A percentile compares a stretch with the other conserved stretches of the same genome.
These are phyloP conservation scores for Indri indri DNA, from an alignment of 2,113 vertebrate genomes.

Conservation along the genomic window DNA sequence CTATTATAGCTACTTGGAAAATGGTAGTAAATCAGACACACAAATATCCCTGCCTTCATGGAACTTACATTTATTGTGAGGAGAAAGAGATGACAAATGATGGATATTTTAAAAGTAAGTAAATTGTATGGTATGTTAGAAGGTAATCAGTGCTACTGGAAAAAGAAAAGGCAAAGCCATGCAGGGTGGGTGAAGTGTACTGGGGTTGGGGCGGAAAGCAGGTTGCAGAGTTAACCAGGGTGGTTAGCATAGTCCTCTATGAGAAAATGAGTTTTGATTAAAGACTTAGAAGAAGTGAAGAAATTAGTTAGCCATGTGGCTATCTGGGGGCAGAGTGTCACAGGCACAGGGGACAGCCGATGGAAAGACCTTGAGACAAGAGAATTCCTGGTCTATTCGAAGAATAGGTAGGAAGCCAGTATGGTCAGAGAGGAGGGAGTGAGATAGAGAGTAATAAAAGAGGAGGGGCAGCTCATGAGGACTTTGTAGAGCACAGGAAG, in stretches of 20 bases:
- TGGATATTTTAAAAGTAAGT: not conserved
- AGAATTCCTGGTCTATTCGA: not conserved
- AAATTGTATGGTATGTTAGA: not conserved
- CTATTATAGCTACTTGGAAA: constrained; percentile 18
- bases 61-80: constrained; percentile 9
- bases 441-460: not conserved
- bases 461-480: not conserved
- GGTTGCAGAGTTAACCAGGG: not conserved
- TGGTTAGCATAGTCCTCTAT: not conserved
- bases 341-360: not conserved
- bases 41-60: not conserved
- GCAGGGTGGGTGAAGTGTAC: not conserved
- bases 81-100: not conserved
- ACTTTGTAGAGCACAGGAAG: not conserved
- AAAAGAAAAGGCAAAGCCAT: not conserved
- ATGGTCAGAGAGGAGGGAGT: not conserved
- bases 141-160: not conserved
- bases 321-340: not conserved
- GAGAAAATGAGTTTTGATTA: not conserved
- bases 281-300: not conserved
- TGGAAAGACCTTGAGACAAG: not conserved
- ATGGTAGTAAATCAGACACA: not conserved
- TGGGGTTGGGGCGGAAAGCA: not conserved
- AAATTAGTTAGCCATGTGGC: not conserved
- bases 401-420: not conserved